phyloP scores from a whole-genome alignment of 2,797 vertebrate species.

The Botia kubotai region DNA sequence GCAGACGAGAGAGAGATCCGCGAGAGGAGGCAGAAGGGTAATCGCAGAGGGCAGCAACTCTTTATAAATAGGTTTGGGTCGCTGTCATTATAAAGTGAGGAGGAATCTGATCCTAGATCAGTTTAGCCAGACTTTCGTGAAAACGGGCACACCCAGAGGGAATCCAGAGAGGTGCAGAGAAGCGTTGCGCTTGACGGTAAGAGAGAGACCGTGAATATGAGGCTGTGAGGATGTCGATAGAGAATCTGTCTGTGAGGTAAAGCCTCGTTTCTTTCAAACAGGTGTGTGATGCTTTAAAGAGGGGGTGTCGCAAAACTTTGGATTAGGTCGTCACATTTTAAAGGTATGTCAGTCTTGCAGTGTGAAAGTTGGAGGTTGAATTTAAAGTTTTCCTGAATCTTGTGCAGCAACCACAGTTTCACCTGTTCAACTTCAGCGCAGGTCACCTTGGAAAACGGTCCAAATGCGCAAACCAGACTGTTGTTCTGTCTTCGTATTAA shows the following conservation, averaged over 20 bases:
- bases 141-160: conserved; percentile 59
- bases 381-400: background rate
- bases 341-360: background rate
- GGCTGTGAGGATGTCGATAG: conserved; percentile 58
- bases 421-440: background rate
- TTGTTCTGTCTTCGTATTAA: no score
- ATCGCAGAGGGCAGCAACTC: conserved; percentile 68
- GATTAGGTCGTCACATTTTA: conserved; percentile 20
- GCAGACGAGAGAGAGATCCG: conserved; percentile 34
- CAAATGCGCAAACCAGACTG: background rate
- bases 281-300: background rate
- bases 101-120: conserved; percentile 48
- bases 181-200: conserved; percentile 63
- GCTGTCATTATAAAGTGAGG: conserved; percentile 28
- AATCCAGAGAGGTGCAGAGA: conserved; percentile 67
- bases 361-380: background rate
- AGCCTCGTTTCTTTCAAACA: conserved; percentile 18
- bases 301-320: background rate
- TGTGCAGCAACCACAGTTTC: background rate
- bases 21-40: conserved; percentile 57
- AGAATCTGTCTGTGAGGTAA: conserved; percentile 49
- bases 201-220: conserved; percentile 49
- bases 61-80: conserved; percentile 65
- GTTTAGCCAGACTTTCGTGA: conserved; percentile 40
- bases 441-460: no score